Conservation (phyloP, 2,797 vertebrate species). For the Lophotriccus pileatus region DNA sequence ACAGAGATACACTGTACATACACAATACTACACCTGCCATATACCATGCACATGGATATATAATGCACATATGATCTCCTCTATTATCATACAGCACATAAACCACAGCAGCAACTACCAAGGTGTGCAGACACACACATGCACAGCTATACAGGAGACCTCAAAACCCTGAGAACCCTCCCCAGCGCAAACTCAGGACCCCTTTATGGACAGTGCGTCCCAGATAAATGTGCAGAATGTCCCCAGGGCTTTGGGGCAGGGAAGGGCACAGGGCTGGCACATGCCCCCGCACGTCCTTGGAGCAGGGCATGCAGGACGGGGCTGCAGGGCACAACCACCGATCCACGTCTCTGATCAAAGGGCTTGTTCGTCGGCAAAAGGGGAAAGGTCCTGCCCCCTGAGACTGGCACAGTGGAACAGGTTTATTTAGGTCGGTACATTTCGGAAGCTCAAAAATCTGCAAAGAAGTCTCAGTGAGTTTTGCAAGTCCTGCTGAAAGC, state of each 20-base stretch:
- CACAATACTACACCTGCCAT: neutral
- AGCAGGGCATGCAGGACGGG: neutral
- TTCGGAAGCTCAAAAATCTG: neutral
- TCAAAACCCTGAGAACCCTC: rapidly evolving
- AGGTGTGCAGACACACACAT: neutral
- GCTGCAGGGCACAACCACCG: neutral
- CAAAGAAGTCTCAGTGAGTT: slow-evolving; percentile 7
- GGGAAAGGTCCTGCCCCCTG: neutral
- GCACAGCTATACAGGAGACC: rapidly evolving
- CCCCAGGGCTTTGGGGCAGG: neutral
- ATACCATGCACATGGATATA: rapidly evolving
- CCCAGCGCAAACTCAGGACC: neutral
- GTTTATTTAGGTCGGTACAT: neutral
- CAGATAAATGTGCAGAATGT: rapidly evolving
- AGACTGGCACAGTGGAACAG: neutral
- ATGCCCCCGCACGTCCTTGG: neutral
- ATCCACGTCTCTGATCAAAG: neutral
- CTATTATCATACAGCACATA: neutral
- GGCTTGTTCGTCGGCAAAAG: neutral
- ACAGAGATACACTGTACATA: neutral
- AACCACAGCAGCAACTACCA: neutral
- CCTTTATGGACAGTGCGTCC: neutral
- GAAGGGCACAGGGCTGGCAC: neutral
- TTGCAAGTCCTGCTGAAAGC: slow-evolving; percentile 46
- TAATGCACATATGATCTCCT: neutral